A percentile compares a stretch with the other conserved stretches of the same genome.
These are phyloP conservation scores for Melipona bicolor DNA, from an alignment of 2,888 invertebrate genomes.

Conservation along the genomic window DNA sequence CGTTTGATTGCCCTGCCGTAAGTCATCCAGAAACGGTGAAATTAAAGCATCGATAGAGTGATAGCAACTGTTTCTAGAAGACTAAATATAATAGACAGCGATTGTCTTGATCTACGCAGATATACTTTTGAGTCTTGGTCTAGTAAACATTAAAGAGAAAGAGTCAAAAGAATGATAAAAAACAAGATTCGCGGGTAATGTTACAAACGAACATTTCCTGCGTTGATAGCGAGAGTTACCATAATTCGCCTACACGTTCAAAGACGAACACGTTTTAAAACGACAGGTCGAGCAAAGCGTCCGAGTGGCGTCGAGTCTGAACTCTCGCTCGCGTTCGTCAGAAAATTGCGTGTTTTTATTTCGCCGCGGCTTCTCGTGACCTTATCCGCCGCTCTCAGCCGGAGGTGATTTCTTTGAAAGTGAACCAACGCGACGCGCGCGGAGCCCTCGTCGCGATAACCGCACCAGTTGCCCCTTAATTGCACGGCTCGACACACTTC, in stretches of 20 bases:
- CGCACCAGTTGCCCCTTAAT: constrained; percentile 62
- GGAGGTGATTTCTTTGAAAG: constrained; percentile 55
- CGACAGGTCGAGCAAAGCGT: constrained; percentile 17
- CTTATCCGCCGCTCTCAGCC: constrained; percentile 56
- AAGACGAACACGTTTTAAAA: constrained; percentile 1
- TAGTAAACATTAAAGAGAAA: no score
- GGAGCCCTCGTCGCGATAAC: constrained; percentile 52
- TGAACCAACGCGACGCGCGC: constrained; percentile 28
- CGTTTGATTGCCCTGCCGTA: no score
- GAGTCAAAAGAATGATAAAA: no score
- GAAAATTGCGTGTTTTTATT: constrained; percentile 31
- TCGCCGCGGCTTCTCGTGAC: constrained; percentile 40
- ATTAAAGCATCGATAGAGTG: no score
- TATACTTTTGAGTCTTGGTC: no score
- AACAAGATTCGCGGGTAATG: not conserved
- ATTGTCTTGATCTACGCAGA: no score
- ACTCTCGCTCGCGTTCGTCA: not conserved
- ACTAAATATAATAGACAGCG: no score
- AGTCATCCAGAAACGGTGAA: no score
- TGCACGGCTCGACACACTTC: constrained; percentile 68
- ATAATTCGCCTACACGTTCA: constrained; percentile 12
- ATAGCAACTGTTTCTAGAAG: no score
- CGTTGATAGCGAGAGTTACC: not conserved
- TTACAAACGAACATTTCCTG: not conserved
- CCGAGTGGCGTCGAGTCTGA: not conserved